Base-by-base conservation (phyloP, 2,888 invertebrate species). In the Acanthosepion lycidas region DNA sequence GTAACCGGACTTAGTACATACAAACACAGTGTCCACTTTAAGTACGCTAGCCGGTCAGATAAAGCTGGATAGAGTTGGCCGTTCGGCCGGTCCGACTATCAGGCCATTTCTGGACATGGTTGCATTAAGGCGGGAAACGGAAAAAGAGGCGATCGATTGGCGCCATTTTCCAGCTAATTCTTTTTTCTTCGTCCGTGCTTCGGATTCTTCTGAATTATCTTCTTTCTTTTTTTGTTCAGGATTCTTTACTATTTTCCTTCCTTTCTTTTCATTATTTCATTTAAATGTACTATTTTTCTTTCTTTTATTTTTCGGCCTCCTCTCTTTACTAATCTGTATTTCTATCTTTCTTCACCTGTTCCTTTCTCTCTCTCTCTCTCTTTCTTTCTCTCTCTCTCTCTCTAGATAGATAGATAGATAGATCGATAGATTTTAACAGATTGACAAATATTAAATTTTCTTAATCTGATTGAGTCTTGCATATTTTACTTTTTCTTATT, bases 1-100 rank as follows among this genome's bases (percentile, higher is more conserved):
- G n/a, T 78, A 78, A 78, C n/a, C 78, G 33, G 78, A n/a, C 78
- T 78, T 78, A 78, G 78, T 78, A 78, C 78, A 78, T 78, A 78
- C 78, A 78, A 78, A 78, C 78, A 78, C 33, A 78, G 33, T 78
- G 78, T 78, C 78, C 78, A 78, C n/a, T 78, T 78, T 78, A 78
- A 78, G 78, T 78, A n/a, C 78, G 33, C 78, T 33, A 15, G 12
- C 9, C 78, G n/a, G 78, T n/a, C 78, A 78, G 33, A 78, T n/a
- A 78, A 78, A 78, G 78, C 78, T 15, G 33, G n/a, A 23, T n/a
- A n/a, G 78, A 5, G n/a, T 78, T 78, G 78, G 78, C n/a, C n/a
- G 78, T 15, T 78, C 9, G 15, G 9, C 15, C n/a, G 12, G 78
- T 33, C n/a, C n/a, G n/a, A 15, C 23, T 78, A n/a, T 78, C 78